Base-by-base conservation (phyloP, 2,888 invertebrate species). In the Petrolisthes cinctipes region DNA sequence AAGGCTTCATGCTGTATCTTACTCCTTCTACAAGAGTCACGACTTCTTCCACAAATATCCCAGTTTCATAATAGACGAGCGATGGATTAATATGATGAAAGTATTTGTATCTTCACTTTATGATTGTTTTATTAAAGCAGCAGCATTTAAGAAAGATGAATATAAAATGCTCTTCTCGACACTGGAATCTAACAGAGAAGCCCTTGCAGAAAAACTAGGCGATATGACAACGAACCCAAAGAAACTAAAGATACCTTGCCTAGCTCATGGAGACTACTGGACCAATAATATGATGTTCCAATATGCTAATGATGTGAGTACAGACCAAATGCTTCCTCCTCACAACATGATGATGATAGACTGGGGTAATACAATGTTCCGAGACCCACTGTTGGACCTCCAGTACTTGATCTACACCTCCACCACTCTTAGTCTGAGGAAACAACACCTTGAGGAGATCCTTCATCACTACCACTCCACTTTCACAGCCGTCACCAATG, bases 211-310 rank as follows among this genome's bases (percentile, higher is more conserved):
- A n/a, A 71, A 71, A n/a, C 14, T 71, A n/a, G 14, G 71, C 20
- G 71, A 71, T n/a, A 71, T 71, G 71, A 1, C 20, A 7, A 7
- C 7, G 20, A 20, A 20, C 20, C n/a, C 7, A n/a, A 20, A 71
- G 20, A 14, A 14, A n/a, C 20, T 20, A 71, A 71, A 71, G 20
- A 37, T 37, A 37, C 37, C 37, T 37, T 71, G 71, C 71, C 20
- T 71, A 6, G 71, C 71, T 71, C 71, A 71, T n/a, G 71, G 71
- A n/a, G 71, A 71, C 20, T 20, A n/a, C n/a, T 71, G 71, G 71
- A 71, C 17, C 71, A 71, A 71, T 71, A 71, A 71, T 20, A n/a
- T 71, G 6, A 71, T 71, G 71, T 71, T 71, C 71, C 14, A n/a
- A 20, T 14, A 6, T 71, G 71, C 0, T 6, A 71, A 71, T 71